Percentiles rank a stretch among this genome's conserved stretches.
phyloP scores from a whole-genome alignment of 2,113 vertebrate species.

The Leptosomus discolor region DNA sequence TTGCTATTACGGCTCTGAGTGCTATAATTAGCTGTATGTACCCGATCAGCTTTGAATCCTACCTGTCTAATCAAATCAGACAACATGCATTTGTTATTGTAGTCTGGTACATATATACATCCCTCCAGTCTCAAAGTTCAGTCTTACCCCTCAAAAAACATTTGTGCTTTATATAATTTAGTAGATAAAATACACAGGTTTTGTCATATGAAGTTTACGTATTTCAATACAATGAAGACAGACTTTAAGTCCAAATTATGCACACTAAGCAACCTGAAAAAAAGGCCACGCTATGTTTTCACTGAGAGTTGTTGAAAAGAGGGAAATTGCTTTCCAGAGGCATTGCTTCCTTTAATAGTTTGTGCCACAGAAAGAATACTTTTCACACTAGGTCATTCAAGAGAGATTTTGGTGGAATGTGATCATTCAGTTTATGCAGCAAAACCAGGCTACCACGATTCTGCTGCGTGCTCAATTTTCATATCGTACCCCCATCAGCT shows the following conservation, averaged over 20 bases:
- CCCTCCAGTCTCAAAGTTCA: neutral
- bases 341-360: constrained; percentile 26
- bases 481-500: neutral
- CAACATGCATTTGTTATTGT: neutral
- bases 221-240: neutral
- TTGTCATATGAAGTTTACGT: neutral
- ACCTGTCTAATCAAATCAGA: neutral
- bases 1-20: neutral
- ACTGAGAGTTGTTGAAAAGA: neutral
- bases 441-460: constrained; percentile 4
- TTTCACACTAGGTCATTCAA: constrained; percentile 37
- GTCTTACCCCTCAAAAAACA: neutral
- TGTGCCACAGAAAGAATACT: constrained; percentile 56
- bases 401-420: constrained; percentile 16
- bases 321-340: constrained; percentile 35
- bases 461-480: constrained; percentile 40
- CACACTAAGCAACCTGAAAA: neutral
- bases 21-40: neutral
- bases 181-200: neutral
- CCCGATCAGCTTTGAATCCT: neutral
- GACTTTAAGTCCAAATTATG: neutral
- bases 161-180: neutral
- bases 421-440: constrained; percentile 51
- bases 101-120: neutral
- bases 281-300: neutral